Percentiles rank a stretch among this genome's conserved stretches.
These are phyloP conservation scores for Enchytraeus crypticus DNA, from an alignment of 2,888 invertebrate genomes.

Conservation along the genomic window DNA sequence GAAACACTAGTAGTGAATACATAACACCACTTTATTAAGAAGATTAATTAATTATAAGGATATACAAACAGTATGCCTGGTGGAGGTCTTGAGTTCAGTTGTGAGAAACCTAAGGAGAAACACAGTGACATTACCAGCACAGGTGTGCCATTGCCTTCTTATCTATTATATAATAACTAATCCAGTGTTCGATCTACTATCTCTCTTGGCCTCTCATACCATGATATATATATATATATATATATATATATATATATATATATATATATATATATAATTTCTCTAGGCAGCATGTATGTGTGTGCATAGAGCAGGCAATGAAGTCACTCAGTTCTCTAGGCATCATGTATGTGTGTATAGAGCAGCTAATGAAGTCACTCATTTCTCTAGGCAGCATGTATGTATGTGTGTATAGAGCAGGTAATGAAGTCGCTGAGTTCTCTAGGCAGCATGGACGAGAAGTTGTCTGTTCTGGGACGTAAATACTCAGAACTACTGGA, in stretches of 20 bases:
- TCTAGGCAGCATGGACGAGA: constrained; percentile 59
- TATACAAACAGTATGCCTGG: constrained; percentile 16
- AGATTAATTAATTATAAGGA: too few relatives aligned
- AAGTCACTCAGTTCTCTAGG: too few relatives aligned
- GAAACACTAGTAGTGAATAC: too few relatives aligned
- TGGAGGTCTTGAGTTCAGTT: constrained; percentile 19
- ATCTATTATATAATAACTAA: background rate
- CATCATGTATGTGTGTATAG: too few relatives aligned
- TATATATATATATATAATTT: too few relatives aligned
- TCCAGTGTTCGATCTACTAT: background rate
- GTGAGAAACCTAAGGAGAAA: constrained; percentile 18
- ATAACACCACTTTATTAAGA: too few relatives aligned
- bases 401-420: constrained; percentile 49
- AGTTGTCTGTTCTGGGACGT: constrained; percentile 61
- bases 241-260: too few relatives aligned
- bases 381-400: constrained; percentile 35
- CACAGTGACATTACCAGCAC: constrained; percentile 11
- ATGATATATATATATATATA: too few relatives aligned
- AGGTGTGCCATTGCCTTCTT: background rate
- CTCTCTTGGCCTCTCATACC: too few relatives aligned
- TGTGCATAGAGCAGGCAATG: too few relatives aligned
- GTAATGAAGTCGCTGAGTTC: constrained; percentile 55
- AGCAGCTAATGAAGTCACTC: too few relatives aligned
- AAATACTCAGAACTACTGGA: constrained; percentile 70
- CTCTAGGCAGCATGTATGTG: too few relatives aligned